phyloP scores from a whole-genome alignment of 2,113 vertebrate species.

The Bufo bufo region DNA sequence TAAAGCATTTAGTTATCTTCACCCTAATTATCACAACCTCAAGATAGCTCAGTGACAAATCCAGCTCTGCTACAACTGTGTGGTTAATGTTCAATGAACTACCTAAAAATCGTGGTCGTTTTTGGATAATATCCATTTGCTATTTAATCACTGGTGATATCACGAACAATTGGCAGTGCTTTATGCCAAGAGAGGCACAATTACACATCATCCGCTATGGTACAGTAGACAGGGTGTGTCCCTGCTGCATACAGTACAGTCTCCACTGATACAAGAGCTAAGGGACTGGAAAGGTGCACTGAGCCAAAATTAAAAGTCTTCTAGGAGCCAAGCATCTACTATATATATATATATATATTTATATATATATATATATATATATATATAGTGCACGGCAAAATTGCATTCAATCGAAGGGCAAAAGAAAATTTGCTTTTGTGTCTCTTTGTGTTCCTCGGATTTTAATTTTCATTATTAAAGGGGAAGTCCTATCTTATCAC shows the following conservation, averaged over 20 bases:
- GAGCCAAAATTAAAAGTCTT: background rate
- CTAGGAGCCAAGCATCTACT: background rate
- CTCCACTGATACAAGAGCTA: background rate
- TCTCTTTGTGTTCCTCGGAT: too few species aligned
- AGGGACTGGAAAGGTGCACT: background rate
- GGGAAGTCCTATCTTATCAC: too few species aligned
- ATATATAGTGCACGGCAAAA: too few species aligned
- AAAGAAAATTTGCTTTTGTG: too few species aligned
- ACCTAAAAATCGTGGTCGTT: background rate
- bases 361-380: too few species aligned
- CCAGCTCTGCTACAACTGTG: background rate
- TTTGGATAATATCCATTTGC: background rate
- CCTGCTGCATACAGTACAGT: background rate
- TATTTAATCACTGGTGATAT: background rate
- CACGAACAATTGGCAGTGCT: too few species aligned
- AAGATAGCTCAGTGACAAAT: background rate
- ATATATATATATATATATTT: too few species aligned
- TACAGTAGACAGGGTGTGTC: constrained; percentile 49
- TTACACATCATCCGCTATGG: background rate
- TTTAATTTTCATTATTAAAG: too few species aligned
- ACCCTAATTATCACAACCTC: background rate
- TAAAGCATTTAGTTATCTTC: background rate
- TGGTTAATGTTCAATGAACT: background rate
- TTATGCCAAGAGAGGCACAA: background rate
- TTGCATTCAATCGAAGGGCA: too few species aligned